A percentile compares a stretch with the other conserved stretches of the same genome.
Evolutionary conservation across 1,140 invertebrate species (phyloP).

Genomic region (Eupristina koningsbergeri): DNA sequence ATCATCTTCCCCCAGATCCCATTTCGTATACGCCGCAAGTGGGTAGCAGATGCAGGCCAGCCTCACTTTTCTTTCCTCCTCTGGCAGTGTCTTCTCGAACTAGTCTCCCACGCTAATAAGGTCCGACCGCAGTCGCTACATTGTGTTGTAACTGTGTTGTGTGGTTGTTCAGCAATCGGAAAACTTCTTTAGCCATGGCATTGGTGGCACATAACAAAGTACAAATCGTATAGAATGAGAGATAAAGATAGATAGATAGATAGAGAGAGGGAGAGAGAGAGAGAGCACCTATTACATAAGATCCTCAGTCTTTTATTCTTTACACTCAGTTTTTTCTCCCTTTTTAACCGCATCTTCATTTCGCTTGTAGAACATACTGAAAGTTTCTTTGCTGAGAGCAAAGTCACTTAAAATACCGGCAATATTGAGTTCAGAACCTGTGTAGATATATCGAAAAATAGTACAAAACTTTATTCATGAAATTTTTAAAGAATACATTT

Average conservation of each 20-base stretch:
- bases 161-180: conserved; percentile 20
- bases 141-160: not conserved
- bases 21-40: conserved; percentile 40
- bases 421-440: not conserved
- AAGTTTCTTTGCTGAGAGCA: not conserved
- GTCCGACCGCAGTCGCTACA: not conserved
- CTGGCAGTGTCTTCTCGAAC: not conserved
- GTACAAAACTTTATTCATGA: not conserved
- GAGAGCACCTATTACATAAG: not conserved
- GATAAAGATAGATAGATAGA: no score
- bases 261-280: not conserved
- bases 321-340: not conserved
- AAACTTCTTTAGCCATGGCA: conserved; percentile 13
- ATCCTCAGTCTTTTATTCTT: not conserved
- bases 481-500: not conserved
- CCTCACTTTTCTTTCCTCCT: conserved; percentile 8
- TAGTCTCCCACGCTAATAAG: conserved; percentile 47
- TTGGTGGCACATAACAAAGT: not conserved
- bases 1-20: conserved; percentile 48
- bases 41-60: conserved; percentile 45
- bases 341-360: not conserved
- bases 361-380: not conserved
- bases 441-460: not conserved
- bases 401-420: not conserved
- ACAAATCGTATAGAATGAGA: not conserved